Percentiles rank a stretch among this genome's conserved stretches.
phyloP scores from a whole-genome alignment of 2,888 invertebrate genomes.

The Schrankia costaestrigalis region DNA sequence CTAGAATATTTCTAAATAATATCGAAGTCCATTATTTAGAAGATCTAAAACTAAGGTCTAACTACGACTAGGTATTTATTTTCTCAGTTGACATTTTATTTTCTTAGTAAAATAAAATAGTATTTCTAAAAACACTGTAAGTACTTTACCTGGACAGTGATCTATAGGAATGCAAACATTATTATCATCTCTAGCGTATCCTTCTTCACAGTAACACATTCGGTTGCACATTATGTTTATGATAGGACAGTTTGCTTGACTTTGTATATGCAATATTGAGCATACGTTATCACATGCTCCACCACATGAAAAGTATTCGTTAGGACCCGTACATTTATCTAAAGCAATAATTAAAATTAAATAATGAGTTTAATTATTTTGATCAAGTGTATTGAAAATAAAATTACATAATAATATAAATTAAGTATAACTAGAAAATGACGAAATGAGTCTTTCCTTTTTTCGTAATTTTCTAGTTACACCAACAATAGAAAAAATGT shows the following conservation, averaged over 20 bases:
- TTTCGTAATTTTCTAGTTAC: too few relatives aligned
- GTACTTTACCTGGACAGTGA: slow-evolving; percentile 35
- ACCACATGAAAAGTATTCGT: slow-evolving; percentile 51
- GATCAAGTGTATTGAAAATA: too few relatives aligned
- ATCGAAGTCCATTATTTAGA: too few relatives aligned
- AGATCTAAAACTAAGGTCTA: too few relatives aligned
- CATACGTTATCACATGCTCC: slow-evolving; percentile 55
- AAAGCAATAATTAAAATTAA: not conserved
- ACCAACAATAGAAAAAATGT: too few relatives aligned
- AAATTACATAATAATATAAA: too few relatives aligned
- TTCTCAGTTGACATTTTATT: too few relatives aligned
- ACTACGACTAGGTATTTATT: too few relatives aligned
- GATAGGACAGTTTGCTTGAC: slow-evolving; percentile 40
- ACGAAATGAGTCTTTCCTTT: too few relatives aligned
- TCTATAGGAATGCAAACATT: slow-evolving; percentile 34
- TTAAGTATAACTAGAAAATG: too few relatives aligned
- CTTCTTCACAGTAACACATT: slow-evolving; percentile 46
- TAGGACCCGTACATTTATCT: slow-evolving; percentile 35
- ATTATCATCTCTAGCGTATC: slow-evolving; percentile 36
- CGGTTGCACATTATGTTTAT: slow-evolving; percentile 36
- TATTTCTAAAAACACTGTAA: not conserved
- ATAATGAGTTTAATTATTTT: not conserved
- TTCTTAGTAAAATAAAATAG: too few relatives aligned
- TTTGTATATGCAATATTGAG: slow-evolving; percentile 32
- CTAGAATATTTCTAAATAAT: too few relatives aligned